A percentile compares a stretch with the other conserved stretches of the same genome.
Evolutionary conservation across 1,140 invertebrate species (phyloP).

Genomic region (Antheraea mylitta): DNA sequence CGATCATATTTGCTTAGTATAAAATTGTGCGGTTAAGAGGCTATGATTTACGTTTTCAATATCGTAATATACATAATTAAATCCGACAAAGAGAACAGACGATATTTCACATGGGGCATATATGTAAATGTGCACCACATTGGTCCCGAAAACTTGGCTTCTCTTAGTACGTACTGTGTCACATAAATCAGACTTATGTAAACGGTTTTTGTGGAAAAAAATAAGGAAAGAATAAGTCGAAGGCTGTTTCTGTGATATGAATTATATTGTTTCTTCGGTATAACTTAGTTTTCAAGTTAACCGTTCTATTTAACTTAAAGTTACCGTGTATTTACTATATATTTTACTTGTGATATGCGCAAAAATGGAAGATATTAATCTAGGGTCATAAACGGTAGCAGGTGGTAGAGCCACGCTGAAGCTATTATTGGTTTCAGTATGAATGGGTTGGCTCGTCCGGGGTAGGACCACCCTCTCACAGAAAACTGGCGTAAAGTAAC

Average conservation of each 20-base stretch:
- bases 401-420: no score
- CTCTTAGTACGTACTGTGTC: slow-evolving; percentile 14
- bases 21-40: background rate
- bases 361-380: no score
- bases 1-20: no score
- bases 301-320: background rate
- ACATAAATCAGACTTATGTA: slow-evolving; percentile 32
- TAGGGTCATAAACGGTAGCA: no score
- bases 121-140: slow-evolving; percentile 29
- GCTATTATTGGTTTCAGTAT: no score
- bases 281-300: background rate
- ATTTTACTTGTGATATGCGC: no score
- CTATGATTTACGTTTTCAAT: background rate
- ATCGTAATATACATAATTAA: slow-evolving; percentile 20
- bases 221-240: slow-evolving; percentile 11
- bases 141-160: slow-evolving; percentile 20
- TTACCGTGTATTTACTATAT: background rate
- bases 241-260: slow-evolving; percentile 11
- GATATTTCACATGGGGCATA: slow-evolving; percentile 25
- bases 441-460: no score
- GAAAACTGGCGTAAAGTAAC: no score
- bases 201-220: slow-evolving; percentile 18
- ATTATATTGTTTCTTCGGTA: slow-evolving; percentile 8
- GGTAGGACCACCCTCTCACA: no score
- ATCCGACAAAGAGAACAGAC: slow-evolving; percentile 13